Evolutionary conservation across 2,888 invertebrate species (phyloP), one percentile per base, ranked within the genome.

Genomic region (Idaea aversata): DNA sequence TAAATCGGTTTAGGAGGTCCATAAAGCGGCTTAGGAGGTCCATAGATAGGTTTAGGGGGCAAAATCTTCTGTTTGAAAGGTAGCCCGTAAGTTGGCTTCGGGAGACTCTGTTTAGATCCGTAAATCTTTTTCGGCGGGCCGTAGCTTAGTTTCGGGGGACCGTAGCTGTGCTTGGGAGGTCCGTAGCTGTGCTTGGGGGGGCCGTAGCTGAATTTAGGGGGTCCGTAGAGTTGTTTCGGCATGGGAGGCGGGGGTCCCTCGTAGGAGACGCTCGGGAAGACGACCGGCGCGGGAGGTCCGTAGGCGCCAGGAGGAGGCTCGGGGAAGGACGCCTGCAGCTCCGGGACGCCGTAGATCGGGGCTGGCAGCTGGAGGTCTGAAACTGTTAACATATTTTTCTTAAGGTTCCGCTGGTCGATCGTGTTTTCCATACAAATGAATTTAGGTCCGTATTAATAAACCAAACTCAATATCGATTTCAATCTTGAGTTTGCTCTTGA

Each of bases 271-370:
- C 72, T 84, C 5, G 90, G 90, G 77, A 90, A 88, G 34, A 82
- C 81, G 0, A 91, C 83, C 0, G 93, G 93, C 0, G 93, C 88
- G 0, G 95, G 94, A 0, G 93, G 88, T 0, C 93, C 94, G 75
- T 94, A 93, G 0, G 91, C 86, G 7, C 91, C 85, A 0, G 90
- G 86, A 0, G 92, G 92, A 0, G 90, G 73, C 0, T 87, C 83
- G 7, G 81, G 76, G 61, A 77, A 80, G 63, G 72, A 70, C 10
- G 78, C 81, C 65, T 90, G 88, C 61, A 87, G 82, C 69, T 94
- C 91, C 5, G 95, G 95, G 0, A 93, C 93, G 64, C 95, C 95
- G 77, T 95, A 95, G 0, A 95, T 90, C 16, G 94, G 94, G 3
- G 93, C 87, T 1, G 94, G 94, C 15, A 90, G 84, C 15, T 77